These are phyloP conservation scores for Oxyura jamaicensis DNA, from an alignment of 2,113 vertebrate genomes.

Conservation along the genomic window DNA sequence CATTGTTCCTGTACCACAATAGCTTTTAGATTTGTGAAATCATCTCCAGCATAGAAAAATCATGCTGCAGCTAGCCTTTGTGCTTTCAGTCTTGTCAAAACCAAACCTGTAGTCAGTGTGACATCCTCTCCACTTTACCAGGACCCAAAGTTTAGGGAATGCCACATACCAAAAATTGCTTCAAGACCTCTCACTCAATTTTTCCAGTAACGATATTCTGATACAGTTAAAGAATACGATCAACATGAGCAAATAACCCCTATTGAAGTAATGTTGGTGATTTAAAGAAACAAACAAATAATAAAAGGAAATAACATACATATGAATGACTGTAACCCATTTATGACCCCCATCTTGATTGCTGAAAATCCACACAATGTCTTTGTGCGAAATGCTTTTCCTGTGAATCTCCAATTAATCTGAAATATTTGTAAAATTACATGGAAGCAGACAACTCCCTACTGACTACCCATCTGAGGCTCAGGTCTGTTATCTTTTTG, in stretches of 20 bases:
- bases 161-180: background rate
- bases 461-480: background rate
- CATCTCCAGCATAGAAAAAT: background rate
- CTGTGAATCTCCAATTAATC: constrained; percentile 11
- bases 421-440: constrained; percentile 17
- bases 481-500: background rate
- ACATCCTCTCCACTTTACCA: background rate
- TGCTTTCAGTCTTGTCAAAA: background rate
- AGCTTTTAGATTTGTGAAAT: background rate
- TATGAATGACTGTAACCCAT: background rate
- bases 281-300: background rate
- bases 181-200: background rate
- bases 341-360: background rate
- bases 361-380: background rate
- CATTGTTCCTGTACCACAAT: background rate
- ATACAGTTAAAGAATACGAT: constrained; percentile 9
- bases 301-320: background rate
- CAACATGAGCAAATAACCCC: constrained; percentile 4
- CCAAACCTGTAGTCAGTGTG: background rate
- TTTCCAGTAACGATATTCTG: background rate
- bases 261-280: background rate
- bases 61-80: background rate
- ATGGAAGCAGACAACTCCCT: background rate
- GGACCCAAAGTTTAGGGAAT: background rate
- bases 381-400: constrained; percentile 12